Base-by-base conservation (phyloP, 2,888 invertebrate genomes). In the Apamea epomidion region DNA sequence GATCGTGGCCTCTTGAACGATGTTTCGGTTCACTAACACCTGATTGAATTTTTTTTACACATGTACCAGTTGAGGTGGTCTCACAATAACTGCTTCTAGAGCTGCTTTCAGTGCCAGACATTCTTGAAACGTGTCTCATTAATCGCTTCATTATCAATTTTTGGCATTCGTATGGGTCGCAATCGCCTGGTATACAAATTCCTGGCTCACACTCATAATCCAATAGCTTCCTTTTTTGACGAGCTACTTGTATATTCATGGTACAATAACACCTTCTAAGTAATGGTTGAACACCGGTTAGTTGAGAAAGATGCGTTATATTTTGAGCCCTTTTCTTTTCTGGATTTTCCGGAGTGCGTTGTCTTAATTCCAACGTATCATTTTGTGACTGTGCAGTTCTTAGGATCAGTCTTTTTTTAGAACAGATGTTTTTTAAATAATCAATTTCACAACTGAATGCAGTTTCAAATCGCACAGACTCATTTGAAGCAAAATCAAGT, bases 181-280 rank as follows among this genome's bases (percentile, higher is more conserved):
- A 93, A 75, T 90, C 87, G 14, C 88, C 89, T 25, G 93, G 91
- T 70, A 89, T 37, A 83, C 91, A 91, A 45, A 92, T 71, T 58
- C 89, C 90, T 45, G 93, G 91, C 65, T 92, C 91, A 83, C 91
- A 92, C 86, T 93, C 91, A 68, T 91, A 91, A 79, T 90, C 84
- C 37, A 82, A 37, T 58, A 75, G 48, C 75, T 82, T 82, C 48
- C 78, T 83, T 21, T 79, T 68, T 58, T 85, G 85, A 72, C 83
- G 81, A 71, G 85, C 82, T 74, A 92, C 64, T 76, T 91, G 90
- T 69, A 92, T 81, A 82, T 93, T 93, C 92, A 93, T 92, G 25
- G 90, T 87, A 81, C 88, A 92, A 86, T 90, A 91, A 84, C 88
- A 86, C 25, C 84, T 87, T 67, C 84, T 88, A 42, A 91, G 85